These are phyloP conservation scores for Bradypus variegatus DNA, from an alignment of 2,797 vertebrate species.

Conservation along the genomic window DNA sequence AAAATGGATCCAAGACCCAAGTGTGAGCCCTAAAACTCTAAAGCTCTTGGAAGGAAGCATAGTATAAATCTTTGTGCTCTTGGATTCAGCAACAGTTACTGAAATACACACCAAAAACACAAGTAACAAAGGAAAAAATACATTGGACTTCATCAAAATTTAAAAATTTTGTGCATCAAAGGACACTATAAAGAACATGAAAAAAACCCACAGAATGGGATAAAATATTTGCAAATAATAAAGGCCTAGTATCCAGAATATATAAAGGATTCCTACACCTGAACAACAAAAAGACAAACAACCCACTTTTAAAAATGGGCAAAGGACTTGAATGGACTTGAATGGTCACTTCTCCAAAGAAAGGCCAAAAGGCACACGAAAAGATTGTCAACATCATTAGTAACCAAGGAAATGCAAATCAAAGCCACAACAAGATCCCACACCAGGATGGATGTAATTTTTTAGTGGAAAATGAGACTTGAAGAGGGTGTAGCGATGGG, in stretches of 20 bases:
- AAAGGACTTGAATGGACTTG: background rate
- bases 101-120: background rate
- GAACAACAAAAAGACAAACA: background rate
- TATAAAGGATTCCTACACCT: background rate
- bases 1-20: background rate
- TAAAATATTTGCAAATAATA: background rate
- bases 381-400: background rate
- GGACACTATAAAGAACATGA: background rate
- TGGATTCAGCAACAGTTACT: background rate
- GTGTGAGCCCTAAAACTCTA: background rate
- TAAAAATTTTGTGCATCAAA: background rate
- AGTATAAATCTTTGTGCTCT: background rate
- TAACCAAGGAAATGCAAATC: background rate
- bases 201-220: background rate
- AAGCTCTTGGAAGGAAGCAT: background rate
- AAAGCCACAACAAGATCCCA: background rate
- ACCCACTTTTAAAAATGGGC: background rate
- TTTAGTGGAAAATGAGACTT: accelerated
- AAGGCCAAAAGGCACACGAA: background rate
- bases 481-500: background rate
- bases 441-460: accelerated
- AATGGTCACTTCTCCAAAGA: background rate
- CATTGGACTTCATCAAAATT: background rate
- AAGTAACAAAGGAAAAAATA: background rate
- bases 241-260: background rate